Conservation (phyloP, 2,888 invertebrate genomes). For the Cephus sareptanus region DNA sequence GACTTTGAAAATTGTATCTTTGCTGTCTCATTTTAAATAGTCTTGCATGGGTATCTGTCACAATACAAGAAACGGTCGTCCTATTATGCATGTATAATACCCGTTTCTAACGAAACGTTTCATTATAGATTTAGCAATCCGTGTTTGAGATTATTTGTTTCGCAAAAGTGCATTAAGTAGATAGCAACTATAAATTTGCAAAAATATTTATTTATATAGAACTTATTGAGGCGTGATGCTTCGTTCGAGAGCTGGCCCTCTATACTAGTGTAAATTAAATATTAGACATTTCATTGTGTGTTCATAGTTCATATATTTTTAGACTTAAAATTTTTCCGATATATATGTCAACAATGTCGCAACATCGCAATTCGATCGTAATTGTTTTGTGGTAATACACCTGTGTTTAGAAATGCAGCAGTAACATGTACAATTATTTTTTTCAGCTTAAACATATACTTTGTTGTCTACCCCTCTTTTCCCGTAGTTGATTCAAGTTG, state of each 20-base stretch:
- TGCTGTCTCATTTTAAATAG: background rate
- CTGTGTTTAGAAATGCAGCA: slow-evolving; percentile 9
- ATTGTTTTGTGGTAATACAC: slow-evolving; percentile 14
- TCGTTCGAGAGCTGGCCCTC: slow-evolving; percentile 16
- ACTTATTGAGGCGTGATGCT: slow-evolving; percentile 3
- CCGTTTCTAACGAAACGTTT: background rate
- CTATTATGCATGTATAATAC: background rate
- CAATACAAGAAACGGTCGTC: background rate
- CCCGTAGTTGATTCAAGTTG: background rate
- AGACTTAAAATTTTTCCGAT: slow-evolving; percentile 6
- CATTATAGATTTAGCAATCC: background rate
- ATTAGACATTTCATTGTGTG: slow-evolving; percentile 6
- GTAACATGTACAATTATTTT: slow-evolving; percentile 15
- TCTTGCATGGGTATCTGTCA: background rate
- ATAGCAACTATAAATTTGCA: background rate
- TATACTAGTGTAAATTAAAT: background rate
- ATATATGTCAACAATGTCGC: background rate
- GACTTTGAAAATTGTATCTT: background rate
- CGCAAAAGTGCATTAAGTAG: background rate
- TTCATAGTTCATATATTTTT: slow-evolving; percentile 23
- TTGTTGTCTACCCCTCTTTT: background rate
- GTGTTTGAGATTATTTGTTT: background rate
- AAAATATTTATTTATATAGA: slow-evolving; percentile 17
- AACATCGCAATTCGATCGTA: slow-evolving; percentile 7
- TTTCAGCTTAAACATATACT: background rate